Conservation (phyloP, 2,113 vertebrate species). For the Brachypteracias leptosomus region DNA sequence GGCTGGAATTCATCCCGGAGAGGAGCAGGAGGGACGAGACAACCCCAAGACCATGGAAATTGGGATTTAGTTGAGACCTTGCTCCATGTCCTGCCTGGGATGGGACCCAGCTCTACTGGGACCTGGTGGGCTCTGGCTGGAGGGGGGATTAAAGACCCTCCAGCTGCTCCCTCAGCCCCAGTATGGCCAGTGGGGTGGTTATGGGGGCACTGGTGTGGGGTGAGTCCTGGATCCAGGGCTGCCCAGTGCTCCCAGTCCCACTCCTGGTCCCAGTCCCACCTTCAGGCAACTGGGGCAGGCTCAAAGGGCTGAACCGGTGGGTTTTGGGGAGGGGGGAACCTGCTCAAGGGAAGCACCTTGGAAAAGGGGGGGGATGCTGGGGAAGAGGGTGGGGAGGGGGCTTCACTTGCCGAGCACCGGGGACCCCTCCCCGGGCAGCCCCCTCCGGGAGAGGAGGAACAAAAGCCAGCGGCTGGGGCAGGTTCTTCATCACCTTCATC, state of each 20-base stretch:
- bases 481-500: not conserved
- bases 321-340: not conserved
- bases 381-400: not conserved
- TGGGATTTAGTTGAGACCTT: not conserved
- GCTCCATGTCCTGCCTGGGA: not conserved
- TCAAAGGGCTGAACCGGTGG: not conserved
- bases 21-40: not conserved
- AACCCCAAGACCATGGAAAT: not conserved
- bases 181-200: rapidly evolving
- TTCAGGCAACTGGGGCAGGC: not conserved
- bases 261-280: not conserved
- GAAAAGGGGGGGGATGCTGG: not conserved
- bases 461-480: not conserved
- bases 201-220: rapidly evolving
- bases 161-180: not conserved
- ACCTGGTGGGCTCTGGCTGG: not conserved
- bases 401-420: not conserved
- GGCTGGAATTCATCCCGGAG: not conserved
- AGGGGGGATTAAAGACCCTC: too few species aligned
- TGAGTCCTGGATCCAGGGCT: not conserved
- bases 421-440: not conserved
- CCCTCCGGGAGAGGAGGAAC: not conserved
- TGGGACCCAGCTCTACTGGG: not conserved
- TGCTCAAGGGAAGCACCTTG: not conserved
- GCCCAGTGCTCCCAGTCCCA: not conserved